phyloP scores from a whole-genome alignment of 2,888 invertebrate species.

The Caenorhabditis parvicauda region DNA sequence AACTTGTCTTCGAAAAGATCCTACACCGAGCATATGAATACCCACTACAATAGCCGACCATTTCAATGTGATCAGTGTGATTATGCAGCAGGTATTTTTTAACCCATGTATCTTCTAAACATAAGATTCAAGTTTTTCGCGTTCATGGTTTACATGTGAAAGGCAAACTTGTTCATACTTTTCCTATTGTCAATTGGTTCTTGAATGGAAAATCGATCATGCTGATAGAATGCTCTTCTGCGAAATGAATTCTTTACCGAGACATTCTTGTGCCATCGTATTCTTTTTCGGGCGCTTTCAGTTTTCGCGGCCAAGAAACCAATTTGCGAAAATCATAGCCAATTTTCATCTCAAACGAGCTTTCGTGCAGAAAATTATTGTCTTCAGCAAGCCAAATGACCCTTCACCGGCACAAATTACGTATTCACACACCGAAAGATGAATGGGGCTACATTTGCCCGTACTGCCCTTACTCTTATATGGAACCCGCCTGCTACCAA shows the following conservation, averaged over 20 bases:
- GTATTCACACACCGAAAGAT: conserved; percentile 52
- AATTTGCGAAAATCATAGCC: not conserved
- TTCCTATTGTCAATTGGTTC: too few species aligned
- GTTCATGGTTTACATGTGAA: too few species aligned
- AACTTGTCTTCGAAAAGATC: conserved; percentile 59
- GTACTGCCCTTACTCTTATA: conserved; percentile 52
- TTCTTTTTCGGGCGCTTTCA: conserved; percentile 3
- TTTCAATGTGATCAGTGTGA: conserved; percentile 57
- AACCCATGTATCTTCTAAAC: not conserved
- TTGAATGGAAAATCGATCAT: too few species aligned
- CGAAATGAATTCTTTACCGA: too few species aligned
- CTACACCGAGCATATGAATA: conserved; percentile 59
- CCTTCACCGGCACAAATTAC: conserved; percentile 55
- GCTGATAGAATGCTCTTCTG: too few species aligned
- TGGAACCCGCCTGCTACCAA: conserved; percentile 62
- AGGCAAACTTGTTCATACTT: too few species aligned
- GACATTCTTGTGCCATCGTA: too few species aligned
- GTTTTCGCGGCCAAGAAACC: not conserved
- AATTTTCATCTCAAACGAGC: not conserved
- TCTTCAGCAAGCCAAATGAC: conserved; percentile 62
- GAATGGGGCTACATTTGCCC: conserved; percentile 62
- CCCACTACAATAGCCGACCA: conserved; percentile 49
- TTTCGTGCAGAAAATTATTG: not conserved
- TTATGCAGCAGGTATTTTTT: conserved; percentile 57
- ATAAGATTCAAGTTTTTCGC: too few species aligned